Conservation (phyloP, 2,797 vertebrate species). For the Aselliscus stoliczkanus region DNA sequence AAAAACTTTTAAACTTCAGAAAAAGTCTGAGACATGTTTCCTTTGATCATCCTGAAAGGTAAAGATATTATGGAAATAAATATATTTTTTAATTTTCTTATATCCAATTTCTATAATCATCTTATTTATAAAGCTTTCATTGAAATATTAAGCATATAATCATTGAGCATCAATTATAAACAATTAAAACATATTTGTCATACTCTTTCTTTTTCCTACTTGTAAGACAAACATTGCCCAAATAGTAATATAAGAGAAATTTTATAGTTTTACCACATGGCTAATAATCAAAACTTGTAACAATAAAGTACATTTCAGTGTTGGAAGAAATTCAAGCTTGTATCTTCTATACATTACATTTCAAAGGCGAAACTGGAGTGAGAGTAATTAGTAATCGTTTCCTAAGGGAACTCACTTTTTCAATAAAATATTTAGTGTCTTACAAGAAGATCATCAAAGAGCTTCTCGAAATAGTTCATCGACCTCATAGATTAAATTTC, state of each 20-base stretch:
- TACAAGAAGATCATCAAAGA: not conserved
- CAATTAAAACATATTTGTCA: not conserved
- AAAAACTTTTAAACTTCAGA: not conserved
- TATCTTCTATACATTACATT: not conserved
- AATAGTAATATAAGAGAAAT: not conserved
- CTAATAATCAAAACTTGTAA: not conserved
- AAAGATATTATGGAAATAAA: not conserved
- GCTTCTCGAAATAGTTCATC: constrained; percentile 9
- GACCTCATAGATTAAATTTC: constrained; percentile 7
- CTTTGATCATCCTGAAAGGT: not conserved
- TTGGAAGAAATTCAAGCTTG: not conserved
- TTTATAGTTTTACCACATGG: not conserved
- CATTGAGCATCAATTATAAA: not conserved
- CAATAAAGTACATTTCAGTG: not conserved
- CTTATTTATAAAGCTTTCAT: not conserved
- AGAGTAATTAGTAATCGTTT: not conserved
- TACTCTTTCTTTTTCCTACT: not conserved
- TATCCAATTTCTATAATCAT: not conserved
- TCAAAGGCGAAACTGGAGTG: not conserved
- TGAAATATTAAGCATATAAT: not conserved
- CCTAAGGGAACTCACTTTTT: constrained; percentile 15
- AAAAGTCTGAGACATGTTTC: not conserved
- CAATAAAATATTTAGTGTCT: constrained; percentile 15
- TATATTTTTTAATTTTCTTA: not conserved
- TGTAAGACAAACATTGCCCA: not conserved